Evolutionary conservation across 2,888 invertebrate species (phyloP).

Genomic region (Hypercompe scribonia): DNA sequence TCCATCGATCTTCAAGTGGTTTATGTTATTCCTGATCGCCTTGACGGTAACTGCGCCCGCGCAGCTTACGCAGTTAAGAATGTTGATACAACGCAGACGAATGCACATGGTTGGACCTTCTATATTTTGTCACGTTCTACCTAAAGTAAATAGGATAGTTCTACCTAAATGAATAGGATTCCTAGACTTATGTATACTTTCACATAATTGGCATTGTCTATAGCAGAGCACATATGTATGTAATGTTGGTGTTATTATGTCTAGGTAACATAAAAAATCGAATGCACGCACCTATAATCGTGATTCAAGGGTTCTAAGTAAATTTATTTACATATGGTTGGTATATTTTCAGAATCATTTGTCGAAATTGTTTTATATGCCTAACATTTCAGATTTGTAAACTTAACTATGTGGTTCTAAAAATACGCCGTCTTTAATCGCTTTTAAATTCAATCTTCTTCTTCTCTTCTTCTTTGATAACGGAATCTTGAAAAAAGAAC

Average conservation of each 20-base stretch:
- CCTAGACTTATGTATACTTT: background rate
- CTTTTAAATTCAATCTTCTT: too few species aligned
- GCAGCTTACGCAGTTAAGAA: constrained; percentile 39
- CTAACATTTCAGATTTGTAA: too few species aligned
- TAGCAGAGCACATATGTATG: too few species aligned
- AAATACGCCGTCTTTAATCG: too few species aligned
- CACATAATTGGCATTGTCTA: background rate
- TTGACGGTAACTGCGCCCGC: constrained; percentile 48
- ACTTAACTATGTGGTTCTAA: too few species aligned
- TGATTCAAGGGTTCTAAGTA: too few species aligned
- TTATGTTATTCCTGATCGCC: constrained; percentile 51
- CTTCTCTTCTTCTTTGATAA: too few species aligned
- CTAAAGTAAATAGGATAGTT: background rate
- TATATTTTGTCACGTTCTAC: constrained; percentile 3
- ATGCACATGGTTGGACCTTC: constrained; percentile 13
- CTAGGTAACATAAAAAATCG: background rate
- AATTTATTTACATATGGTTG: too few species aligned
- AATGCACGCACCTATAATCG: too few species aligned
- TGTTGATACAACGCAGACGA: constrained; percentile 28
- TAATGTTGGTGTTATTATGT: background rate
- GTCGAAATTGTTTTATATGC: too few species aligned
- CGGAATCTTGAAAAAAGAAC: too few species aligned
- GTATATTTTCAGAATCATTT: too few species aligned
- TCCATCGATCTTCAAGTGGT: constrained; percentile 33
- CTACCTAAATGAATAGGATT: background rate